These are phyloP conservation scores for Neosilurus mollespiculum DNA, from an alignment of 2,797 vertebrate genomes.

Conservation along the genomic window DNA sequence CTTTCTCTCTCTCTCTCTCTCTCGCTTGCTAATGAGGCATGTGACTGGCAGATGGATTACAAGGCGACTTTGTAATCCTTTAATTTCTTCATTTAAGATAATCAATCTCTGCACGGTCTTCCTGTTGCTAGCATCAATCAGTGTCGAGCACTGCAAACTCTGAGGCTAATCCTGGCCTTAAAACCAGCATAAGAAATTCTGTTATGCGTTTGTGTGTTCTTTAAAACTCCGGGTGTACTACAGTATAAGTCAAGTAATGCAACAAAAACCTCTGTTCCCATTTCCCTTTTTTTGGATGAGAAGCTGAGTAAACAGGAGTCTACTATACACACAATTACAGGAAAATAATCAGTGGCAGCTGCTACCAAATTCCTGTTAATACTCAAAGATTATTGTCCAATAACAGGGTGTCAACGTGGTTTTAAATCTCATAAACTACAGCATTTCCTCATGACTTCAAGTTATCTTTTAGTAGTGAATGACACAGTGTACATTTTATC, in stretches of 20 bases:
- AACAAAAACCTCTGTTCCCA: neutral
- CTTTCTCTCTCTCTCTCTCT: constrained; percentile 47
- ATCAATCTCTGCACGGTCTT: constrained; percentile 64
- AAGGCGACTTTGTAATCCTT: constrained; percentile 73
- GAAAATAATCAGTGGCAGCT: neutral
- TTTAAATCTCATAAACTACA: neutral
- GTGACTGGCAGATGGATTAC: constrained; percentile 74
- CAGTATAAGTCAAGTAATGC: neutral
- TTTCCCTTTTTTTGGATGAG: neutral
- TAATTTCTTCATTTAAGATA: constrained; percentile 79
- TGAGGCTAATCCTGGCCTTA: constrained; percentile 1
- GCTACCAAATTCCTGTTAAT: neutral
- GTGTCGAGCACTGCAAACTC: constrained; percentile 29
- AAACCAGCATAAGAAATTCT: neutral
- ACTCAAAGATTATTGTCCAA: neutral
- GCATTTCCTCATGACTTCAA: neutral
- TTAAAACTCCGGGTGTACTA: neutral
- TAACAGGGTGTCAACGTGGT: neutral
- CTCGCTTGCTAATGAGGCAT: constrained; percentile 73
- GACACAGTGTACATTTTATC: neutral
- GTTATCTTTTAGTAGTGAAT: neutral
- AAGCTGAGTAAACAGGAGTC: neutral
- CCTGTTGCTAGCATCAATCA: constrained; percentile 48
- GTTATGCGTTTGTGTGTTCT: neutral
- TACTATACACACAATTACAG: neutral